phyloP scores from a whole-genome alignment of 92 coral and sea anemone genomes.

The Epizoanthus ramosus region DNA sequence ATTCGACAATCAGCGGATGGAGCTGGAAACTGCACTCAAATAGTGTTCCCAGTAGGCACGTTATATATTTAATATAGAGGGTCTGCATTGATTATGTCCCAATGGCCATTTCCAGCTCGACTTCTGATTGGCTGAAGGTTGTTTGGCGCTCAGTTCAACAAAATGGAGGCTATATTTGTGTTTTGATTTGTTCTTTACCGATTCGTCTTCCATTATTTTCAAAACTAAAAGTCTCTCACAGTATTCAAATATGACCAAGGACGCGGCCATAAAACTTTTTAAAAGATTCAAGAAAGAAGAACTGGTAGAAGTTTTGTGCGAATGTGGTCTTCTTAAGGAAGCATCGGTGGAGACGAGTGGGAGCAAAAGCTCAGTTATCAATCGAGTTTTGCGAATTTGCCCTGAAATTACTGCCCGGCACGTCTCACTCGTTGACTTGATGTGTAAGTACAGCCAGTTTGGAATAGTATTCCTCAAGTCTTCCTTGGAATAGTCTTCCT shows the following conservation, averaged over 20 bases:
- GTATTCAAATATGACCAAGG: slow-evolving; percentile 45
- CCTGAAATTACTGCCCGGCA: slow-evolving; percentile 56
- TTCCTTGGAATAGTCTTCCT: too few relatives aligned
- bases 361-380: slow-evolving; percentile 65
- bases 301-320: slow-evolving; percentile 60
- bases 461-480: too few relatives aligned
- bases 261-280: slow-evolving; percentile 62
- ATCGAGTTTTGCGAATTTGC: slow-evolving; percentile 60
- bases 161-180: slow-evolving; percentile 45
- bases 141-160: slow-evolving; percentile 63
- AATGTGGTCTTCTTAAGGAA: slow-evolving; percentile 62
- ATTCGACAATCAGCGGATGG: slow-evolving; percentile 11
- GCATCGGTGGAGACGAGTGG: slow-evolving; percentile 50
- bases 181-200: slow-evolving; percentile 8
- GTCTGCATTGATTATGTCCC: not conserved
- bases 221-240: too few relatives aligned
- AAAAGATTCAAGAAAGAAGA: slow-evolving; percentile 82
- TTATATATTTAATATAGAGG: not conserved
- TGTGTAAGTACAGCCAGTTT: slow-evolving; percentile 62
- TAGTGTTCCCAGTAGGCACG: not conserved
- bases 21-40: not conserved
- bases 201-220: not conserved
- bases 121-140: slow-evolving; percentile 47
- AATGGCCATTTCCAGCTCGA: not conserved
- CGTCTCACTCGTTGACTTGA: slow-evolving; percentile 67